Percentiles rank a stretch among this genome's conserved stretches.
Evolutionary conservation across 2,888 invertebrate genomes (phyloP).

Genomic region (Schizaphis graminum): DNA sequence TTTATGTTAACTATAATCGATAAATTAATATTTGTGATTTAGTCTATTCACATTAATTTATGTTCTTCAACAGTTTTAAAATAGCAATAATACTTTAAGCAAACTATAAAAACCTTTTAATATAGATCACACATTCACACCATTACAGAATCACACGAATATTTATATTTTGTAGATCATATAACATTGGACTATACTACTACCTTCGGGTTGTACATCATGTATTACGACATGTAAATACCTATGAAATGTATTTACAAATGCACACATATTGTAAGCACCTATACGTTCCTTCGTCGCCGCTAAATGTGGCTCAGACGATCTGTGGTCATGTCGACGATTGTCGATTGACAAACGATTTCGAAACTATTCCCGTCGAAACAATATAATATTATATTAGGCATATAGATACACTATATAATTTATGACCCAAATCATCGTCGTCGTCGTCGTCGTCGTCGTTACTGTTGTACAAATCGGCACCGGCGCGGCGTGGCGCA

Average conservation of each 20-base stretch:
- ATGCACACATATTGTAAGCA: too few relatives aligned
- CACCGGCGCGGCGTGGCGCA: slow-evolving; percentile 19
- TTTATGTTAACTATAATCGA: not conserved
- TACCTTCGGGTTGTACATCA: not conserved
- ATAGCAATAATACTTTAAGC: not conserved
- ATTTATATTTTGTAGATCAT: too few relatives aligned
- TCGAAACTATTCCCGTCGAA: slow-evolving; percentile 33
- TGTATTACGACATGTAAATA: not conserved
- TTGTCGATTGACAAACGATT: slow-evolving; percentile 18
- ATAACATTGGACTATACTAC: not conserved
- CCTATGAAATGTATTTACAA: too few relatives aligned
- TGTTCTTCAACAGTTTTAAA: not conserved
- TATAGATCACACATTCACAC: too few relatives aligned
- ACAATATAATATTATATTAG: slow-evolving; percentile 23
- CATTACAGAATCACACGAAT: too few relatives aligned
- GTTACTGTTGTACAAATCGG: slow-evolving; percentile 16
- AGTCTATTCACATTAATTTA: not conserved
- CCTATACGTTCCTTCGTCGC: not conserved
- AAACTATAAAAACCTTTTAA: not conserved
- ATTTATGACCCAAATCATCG: slow-evolving; percentile 45
- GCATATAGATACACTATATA: not conserved
- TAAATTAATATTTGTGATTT: not conserved
- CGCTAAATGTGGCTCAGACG: not conserved
- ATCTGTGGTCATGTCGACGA: too few relatives aligned
- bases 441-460: not conserved